Percentiles rank a stretch among this genome's conserved stretches.
These are phyloP conservation scores for Ammodytes dubius DNA, from an alignment of 2,113 vertebrate genomes.

Conservation along the genomic window DNA sequence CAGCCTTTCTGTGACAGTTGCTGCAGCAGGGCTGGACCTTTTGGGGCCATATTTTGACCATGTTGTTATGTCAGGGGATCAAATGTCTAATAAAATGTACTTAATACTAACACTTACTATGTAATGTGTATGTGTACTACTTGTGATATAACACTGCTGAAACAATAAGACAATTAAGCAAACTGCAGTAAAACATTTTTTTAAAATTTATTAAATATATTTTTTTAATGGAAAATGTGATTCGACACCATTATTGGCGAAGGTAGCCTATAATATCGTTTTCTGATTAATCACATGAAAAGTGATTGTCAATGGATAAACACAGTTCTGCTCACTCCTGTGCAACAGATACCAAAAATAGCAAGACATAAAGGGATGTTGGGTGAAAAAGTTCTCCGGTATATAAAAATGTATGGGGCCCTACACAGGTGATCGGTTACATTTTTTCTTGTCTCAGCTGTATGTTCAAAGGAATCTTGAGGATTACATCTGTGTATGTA, in stretches of 20 bases:
- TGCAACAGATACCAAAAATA: neutral
- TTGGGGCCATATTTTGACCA: neutral
- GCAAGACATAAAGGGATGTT: neutral
- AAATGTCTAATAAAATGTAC: neutral
- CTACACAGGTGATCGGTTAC: neutral
- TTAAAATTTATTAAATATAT: too few species aligned
- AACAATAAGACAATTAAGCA: neutral
- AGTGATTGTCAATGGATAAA: neutral
- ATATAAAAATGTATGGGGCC: too few species aligned
- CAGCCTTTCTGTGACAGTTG: constrained; percentile 25
- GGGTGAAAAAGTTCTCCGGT: too few species aligned
- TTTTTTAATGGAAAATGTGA: too few species aligned
- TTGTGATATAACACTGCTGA: too few species aligned
- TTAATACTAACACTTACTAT: neutral
- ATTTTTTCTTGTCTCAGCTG: neutral
- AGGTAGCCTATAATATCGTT: neutral
- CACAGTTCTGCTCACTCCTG: neutral
- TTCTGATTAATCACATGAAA: neutral
- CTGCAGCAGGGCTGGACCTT: neutral
- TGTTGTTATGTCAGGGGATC: neutral
- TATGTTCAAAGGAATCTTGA: neutral
- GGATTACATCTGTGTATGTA: neutral
- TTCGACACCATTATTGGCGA: too few species aligned
- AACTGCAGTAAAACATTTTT: too few species aligned
- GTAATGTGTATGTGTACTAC: too few species aligned